Evolutionary conservation across 2,888 invertebrate species (phyloP).

Genomic region (Melanostoma scalare): DNA sequence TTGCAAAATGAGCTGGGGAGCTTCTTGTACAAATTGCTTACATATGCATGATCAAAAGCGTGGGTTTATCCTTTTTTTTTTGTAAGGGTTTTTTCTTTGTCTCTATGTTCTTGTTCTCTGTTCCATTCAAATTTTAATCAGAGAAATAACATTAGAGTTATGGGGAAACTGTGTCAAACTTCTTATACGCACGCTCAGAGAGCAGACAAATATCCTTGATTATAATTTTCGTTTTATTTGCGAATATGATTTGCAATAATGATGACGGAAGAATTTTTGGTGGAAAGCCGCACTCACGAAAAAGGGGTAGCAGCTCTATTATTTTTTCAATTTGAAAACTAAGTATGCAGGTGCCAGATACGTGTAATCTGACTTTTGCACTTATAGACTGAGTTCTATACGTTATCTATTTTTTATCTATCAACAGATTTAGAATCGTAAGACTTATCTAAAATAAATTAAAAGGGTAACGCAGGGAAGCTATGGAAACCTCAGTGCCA

Average conservation of each 20-base stretch:
- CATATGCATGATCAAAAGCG: conserved; percentile 9
- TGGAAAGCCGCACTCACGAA: conserved; percentile 3
- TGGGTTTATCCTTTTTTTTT: conserved; percentile 6
- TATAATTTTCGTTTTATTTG: conserved; percentile 68
- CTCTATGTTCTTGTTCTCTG: conserved; percentile 7
- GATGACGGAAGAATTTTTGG: conserved; percentile 46
- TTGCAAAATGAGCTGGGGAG: conserved; percentile 26
- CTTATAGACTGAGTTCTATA: too few relatives aligned
- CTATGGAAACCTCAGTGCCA: too few relatives aligned
- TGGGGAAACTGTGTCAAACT: conserved; percentile 22
- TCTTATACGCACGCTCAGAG: conserved; percentile 18
- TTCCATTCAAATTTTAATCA: conserved; percentile 70
- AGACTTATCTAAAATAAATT: too few relatives aligned
- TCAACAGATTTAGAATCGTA: too few relatives aligned
- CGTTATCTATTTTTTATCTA: too few relatives aligned
- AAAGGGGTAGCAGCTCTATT: conserved; percentile 46
- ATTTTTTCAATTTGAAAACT: conserved; percentile 40
- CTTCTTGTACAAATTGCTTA: conserved; percentile 25
- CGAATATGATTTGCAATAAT: conserved; percentile 65
- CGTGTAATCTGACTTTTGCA: too few relatives aligned
- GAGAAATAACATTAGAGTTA: conserved; percentile 61
- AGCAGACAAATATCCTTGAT: conserved; percentile 57
- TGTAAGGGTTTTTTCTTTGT: not conserved
- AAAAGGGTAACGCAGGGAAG: too few relatives aligned
- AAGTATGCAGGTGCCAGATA: not conserved